Evolutionary conservation across 2,113 vertebrate genomes (phyloP).

Genomic region (Phoenicopterus ruber): DNA sequence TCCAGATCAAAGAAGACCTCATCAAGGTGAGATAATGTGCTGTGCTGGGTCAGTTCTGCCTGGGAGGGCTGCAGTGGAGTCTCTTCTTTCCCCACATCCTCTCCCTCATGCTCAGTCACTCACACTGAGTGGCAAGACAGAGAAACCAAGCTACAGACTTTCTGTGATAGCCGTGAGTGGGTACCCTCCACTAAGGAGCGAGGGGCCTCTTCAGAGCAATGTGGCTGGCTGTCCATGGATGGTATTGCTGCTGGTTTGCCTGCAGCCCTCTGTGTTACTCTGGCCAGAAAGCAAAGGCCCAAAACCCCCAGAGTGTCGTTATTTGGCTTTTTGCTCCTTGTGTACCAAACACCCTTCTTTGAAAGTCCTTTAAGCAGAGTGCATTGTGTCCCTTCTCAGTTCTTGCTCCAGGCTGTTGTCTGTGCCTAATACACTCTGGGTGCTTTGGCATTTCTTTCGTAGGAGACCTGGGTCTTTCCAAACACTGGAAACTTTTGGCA

Average conservation of each 20-base stretch:
- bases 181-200: not conserved
- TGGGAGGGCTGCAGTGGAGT: not conserved
- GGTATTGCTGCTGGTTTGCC: not conserved
- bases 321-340: not conserved
- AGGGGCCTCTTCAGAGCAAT: not conserved
- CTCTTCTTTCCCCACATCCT: not conserved
- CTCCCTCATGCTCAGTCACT: not conserved
- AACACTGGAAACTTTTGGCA: not conserved
- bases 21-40: constrained; percentile 77
- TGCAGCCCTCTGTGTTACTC: not conserved
- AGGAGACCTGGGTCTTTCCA: not conserved
- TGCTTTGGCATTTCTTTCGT: not conserved
- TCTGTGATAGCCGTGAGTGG: not conserved
- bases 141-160: not conserved
- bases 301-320: not conserved
- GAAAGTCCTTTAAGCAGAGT: not conserved
- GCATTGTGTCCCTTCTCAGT: not conserved
- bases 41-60: not conserved
- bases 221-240: not conserved
- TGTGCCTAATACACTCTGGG: not conserved
- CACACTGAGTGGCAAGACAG: too few species aligned
- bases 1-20: constrained; percentile 84
- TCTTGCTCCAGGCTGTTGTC: not conserved
- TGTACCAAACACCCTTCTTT: not conserved
- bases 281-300: not conserved